Evolutionary conservation across 2,888 invertebrate species (phyloP).

Genomic region (Urechis unicinctus): DNA sequence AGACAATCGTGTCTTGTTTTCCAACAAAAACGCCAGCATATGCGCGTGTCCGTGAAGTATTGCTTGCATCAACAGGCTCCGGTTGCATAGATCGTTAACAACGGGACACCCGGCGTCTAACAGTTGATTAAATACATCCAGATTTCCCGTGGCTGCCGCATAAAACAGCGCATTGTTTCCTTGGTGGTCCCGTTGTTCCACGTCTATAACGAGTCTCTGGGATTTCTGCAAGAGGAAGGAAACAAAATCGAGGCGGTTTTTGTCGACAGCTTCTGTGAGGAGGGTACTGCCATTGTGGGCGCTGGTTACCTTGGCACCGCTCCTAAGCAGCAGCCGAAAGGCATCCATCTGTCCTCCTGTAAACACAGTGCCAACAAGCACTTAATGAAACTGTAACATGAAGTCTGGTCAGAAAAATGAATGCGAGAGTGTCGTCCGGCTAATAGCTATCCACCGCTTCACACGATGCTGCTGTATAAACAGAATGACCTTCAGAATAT

Average conservation of each 20-base stretch:
- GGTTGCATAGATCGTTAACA: conserved; percentile 7
- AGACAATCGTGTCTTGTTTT: conserved; percentile 8
- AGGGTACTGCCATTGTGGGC: conserved; percentile 20
- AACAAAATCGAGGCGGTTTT: conserved; percentile 17
- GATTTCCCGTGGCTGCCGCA: conserved; percentile 20
- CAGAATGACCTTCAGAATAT: too few relatives aligned
- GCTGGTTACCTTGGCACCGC: background rate
- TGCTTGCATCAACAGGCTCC: conserved; percentile 21
- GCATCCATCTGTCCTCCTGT: background rate
- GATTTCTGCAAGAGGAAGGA: conserved; percentile 15
- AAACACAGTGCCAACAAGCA: background rate
- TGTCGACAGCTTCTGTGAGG: conserved; percentile 24
- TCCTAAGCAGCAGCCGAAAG: background rate
- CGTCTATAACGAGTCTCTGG: conserved; percentile 12
- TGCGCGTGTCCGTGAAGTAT: conserved; percentile 16
- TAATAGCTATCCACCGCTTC: too few relatives aligned
- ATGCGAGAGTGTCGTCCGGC: too few relatives aligned
- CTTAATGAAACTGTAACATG: background rate
- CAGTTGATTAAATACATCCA: conserved; percentile 17
- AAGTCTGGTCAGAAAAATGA: too few relatives aligned
- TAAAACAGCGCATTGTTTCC: conserved; percentile 25
- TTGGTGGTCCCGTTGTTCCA: conserved; percentile 10
- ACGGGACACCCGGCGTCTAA: conserved; percentile 19
- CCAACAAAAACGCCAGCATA: conserved; percentile 17
- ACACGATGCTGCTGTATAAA: too few relatives aligned